phyloP scores from a whole-genome alignment of 1,140 invertebrate genomes.

The Monomorium pharaonis region DNA sequence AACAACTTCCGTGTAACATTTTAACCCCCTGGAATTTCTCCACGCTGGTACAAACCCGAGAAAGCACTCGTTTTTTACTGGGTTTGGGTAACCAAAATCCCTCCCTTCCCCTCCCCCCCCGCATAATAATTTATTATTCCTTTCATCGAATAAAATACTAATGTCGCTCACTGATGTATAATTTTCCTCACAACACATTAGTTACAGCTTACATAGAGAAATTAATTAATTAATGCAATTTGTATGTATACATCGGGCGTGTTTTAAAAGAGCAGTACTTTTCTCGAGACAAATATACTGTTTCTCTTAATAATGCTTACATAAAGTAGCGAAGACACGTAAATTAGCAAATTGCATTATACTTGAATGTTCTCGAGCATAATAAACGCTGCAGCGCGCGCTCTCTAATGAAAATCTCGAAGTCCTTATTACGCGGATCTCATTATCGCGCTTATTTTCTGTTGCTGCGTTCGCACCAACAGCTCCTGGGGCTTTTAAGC shows the following conservation, averaged over 20 bases:
- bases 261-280: not conserved
- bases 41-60: not conserved
- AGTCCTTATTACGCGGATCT: conserved; percentile 46
- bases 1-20: conserved; percentile 66
- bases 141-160: not conserved
- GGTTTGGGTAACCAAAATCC: not conserved
- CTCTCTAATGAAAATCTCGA: conserved; percentile 44
- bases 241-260: not conserved
- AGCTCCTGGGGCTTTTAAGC: not conserved
- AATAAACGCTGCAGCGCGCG: conserved; percentile 19
- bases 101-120: not conserved
- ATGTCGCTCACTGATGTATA: not conserved
- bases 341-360: conserved; percentile 52
- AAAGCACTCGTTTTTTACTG: not conserved
- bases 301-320: conserved; percentile 33
- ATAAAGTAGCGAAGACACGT: conserved; percentile 30
- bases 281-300: not conserved
- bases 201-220: not conserved
- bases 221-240: not conserved
- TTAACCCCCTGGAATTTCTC: conserved; percentile 39
- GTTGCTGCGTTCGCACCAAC: not conserved
- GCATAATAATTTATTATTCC: not conserved
- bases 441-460: conserved; percentile 54
- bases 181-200: not conserved
- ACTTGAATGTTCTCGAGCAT: conserved; percentile 37